Evolutionary conservation across 2,888 invertebrate genomes (phyloP), one percentile per base, ranked within the genome.

Genomic region (Synanthedon vespiformis): DNA sequence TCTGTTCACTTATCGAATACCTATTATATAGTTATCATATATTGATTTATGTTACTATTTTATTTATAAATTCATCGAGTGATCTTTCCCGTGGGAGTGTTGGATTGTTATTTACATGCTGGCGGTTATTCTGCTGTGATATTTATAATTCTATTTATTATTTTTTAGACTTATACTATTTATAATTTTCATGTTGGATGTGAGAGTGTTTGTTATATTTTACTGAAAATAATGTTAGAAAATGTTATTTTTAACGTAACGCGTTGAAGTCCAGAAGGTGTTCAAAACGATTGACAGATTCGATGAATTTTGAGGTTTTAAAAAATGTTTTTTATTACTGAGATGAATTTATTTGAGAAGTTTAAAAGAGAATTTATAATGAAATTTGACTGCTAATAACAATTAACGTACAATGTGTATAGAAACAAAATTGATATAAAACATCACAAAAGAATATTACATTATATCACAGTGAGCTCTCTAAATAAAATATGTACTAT

Each of bases 91-190:
- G 49, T 51, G 52, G 55, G 53, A 55, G 55, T 54, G 56, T 59
- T 59, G 57, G 59, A 34, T 34, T 8, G 34, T 34, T 64, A 64
- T 61, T 67, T 65, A 67, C 65, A 68, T 67, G 80, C 82, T 83
- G 86, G 76, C 85, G 81, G 83, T 80, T 80, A 70, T 65, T 78
- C 84, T 86, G 80, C 78, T 87, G 87, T 87, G 87, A 86, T 87
- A 85, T 86, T 85, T 70, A 85, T 84, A 82, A 82, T 82, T 79
- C 64, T 82, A 82, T 86, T 84, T 84, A 82, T 83, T 78, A 76
- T 74, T 77, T 67, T 77, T 74, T 68, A 80, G 81, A 78, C 77
- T 77, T 40, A 44, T 82, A 80, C 80, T 79, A 81, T 83, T 81
- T 80, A 76, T 78, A 71, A 63, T 57, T 75, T 63, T 68, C 71